Base-by-base conservation (phyloP, 2,888 invertebrate genomes). In the Acrobasis consociella region DNA sequence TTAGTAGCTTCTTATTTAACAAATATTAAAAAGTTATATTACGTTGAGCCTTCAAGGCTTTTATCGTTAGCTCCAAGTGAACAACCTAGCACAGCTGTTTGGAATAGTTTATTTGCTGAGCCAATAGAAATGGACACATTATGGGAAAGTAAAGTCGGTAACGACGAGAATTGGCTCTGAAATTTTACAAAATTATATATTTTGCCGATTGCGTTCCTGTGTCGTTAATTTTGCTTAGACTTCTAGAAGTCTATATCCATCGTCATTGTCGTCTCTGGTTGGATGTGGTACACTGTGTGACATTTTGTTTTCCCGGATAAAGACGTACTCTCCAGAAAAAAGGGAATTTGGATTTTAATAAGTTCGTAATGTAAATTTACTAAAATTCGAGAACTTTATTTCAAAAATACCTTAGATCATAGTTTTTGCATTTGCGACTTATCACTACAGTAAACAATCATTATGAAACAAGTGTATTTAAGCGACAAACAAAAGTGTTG, bases 211-310 rank as follows among this genome's bases (percentile, higher is more conserved):
- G 82, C 79, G 85, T 86, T 85, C 81, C 79, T 10, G 49, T 62
- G 37, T 67, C 66, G 60, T 69, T 73, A 67, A 72, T 84, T 85
- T 81, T 74, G 91, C 90, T 89, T 89, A 81, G 89, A 88, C 84
- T 80, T 80, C 74, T 86, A 87, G 83, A 85, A 75, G 82, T 86
- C 82, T 81, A 74, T 71, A 71, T 85, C 82, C 88, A 86, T 84
- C 75, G 79, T 80, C 86, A 86, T 83, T 73, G 77, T 81, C 75
- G 79, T 82, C 77, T 74, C 78, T 83, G 83, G 76, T 74, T 69
- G 76, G 75, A 69, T 58, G 66, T 59, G 65, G 61, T 67, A 77
- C 78, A 77, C 76, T 81, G 80, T 80, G 80, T 81, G 22, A 49
- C n/a, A 60, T 39, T 39, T 53, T 46, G n/a, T 31, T 31, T 22